Evolutionary conservation across 2,113 vertebrate species (phyloP), one percentile per base, ranked within the genome.

Genomic region (Ctenodactylus gundi): DNA sequence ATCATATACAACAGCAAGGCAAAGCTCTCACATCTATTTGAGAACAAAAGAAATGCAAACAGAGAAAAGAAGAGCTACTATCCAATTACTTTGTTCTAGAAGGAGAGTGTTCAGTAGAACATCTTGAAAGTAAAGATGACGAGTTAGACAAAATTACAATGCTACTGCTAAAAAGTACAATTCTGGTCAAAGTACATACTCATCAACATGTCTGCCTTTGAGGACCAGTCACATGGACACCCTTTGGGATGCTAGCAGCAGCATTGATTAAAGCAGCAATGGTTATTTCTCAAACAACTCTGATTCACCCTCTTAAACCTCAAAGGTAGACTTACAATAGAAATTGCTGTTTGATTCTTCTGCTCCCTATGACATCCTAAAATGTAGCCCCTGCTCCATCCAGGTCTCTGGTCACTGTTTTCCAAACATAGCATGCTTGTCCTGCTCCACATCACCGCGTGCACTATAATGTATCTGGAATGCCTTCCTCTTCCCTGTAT

Each of bases 11-110:
- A 67, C 41, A 67, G 53, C 20, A 53, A 83, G 44, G 41, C 82
- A 92, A 88, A 36, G 10, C 39, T 85, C 70, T 86, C n/a, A 34
- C 68, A 94, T 97, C 41, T 72, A 89, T 89, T 80, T 93, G 49
- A 27, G 60, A 91, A 89, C 53, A 93, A 96, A 95, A 93, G 58
- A 96, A 93, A 95, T 76, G 27, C 81, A 75, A 96, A 95, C 20
- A n/a, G 83, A 72, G 53, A 58, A 94, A 94, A 41, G 11, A 78
- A 93, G 76, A 87, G 58, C 58, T 83, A 31, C 9, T n/a, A 39
- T 49, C 11, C 23, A 92, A 67, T 93, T 94, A 84, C 91, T 90
- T 96, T 93, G 53, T 82, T 90, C 62, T 62, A 55, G 60, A 93
- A 92, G 20, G 51, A 53, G 82, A 95, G 25, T 65, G n/a, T 81